Percentiles rank a stretch among this genome's conserved stretches.
Conservation (phyloP, 2,113 vertebrate species). For the Myiozetetes cayanensis region DNA sequence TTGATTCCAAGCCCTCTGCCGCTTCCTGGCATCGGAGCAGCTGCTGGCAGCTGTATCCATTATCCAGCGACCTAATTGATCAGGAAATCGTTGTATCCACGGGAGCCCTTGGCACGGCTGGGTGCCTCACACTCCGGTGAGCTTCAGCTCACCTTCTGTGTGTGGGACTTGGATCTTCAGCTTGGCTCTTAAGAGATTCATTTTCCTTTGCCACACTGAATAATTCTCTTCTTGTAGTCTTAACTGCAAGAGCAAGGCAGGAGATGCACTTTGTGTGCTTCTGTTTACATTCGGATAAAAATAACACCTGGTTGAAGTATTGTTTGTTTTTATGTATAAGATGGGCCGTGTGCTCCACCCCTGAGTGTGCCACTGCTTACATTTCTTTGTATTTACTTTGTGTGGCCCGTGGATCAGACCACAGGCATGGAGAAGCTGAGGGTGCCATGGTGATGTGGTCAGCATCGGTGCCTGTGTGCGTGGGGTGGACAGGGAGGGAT, state of each 20-base stretch:
- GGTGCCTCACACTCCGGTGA: fast-evolving
- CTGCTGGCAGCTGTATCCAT: background rate
- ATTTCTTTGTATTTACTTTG: background rate
- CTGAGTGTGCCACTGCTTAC: background rate
- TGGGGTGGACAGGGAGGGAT: background rate
- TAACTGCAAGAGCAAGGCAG: background rate
- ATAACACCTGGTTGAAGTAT: background rate
- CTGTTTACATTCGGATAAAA: background rate
- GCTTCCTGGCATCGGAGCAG: background rate
- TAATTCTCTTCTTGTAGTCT: background rate
- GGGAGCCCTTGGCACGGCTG: background rate
- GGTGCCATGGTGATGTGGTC: background rate
- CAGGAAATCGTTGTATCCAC: fast-evolving
- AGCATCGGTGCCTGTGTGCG: background rate
- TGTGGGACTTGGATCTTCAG: background rate
- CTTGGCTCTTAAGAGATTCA: background rate
- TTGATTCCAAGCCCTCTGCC: background rate
- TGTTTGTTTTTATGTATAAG: conserved; percentile 19
- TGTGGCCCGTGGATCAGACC: background rate
- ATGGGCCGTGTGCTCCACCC: background rate
- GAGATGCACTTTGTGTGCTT: background rate
- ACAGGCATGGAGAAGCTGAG: background rate
- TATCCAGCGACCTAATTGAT: background rate
- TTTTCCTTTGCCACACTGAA: background rate
- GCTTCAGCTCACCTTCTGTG: background rate